Percentiles rank a stretch among this genome's conserved stretches.
Evolutionary conservation across 2,888 invertebrate genomes (phyloP).

Genomic region (Pinctada fucata): DNA sequence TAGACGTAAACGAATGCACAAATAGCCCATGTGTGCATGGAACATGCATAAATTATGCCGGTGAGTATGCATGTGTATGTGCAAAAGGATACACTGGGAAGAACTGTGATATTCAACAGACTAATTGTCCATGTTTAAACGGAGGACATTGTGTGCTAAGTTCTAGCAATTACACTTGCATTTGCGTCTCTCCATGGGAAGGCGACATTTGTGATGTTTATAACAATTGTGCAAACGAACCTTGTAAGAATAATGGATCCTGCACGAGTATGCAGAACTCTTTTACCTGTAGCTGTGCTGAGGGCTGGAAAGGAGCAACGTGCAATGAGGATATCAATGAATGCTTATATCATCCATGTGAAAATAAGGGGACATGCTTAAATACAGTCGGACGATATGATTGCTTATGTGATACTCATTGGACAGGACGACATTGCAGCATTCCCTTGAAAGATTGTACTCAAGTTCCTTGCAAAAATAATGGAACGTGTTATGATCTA

Average conservation of each 20-base stretch:
- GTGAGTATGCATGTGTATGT: too few relatives aligned
- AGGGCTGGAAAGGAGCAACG: slow-evolving; percentile 1
- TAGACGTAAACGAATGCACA: background rate
- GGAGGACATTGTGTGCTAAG: background rate
- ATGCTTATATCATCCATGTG: slow-evolving; percentile 10
- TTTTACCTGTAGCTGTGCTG: slow-evolving; percentile 4
- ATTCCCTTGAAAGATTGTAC: background rate
- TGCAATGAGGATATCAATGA: slow-evolving; percentile 7
- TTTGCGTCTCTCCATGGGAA: background rate
- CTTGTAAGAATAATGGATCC: background rate
- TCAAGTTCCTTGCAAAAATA: background rate
- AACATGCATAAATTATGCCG: too few relatives aligned
- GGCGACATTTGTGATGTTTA: slow-evolving; percentile 3
- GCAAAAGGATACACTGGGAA: too few relatives aligned
- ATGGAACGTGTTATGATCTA: background rate
- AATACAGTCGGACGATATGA: background rate
- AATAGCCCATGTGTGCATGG: too few relatives aligned
- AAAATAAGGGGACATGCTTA: background rate
- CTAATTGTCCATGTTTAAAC: background rate
- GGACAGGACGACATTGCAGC: background rate
- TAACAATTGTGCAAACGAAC: background rate
- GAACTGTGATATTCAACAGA: too few relatives aligned
- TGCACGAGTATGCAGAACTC: slow-evolving; percentile 1
- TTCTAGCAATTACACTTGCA: background rate
- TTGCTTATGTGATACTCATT: background rate